A percentile compares a stretch with the other conserved stretches of the same genome.
Conservation (phyloP, 2,797 vertebrate genomes). For the Ara ararauna region DNA sequence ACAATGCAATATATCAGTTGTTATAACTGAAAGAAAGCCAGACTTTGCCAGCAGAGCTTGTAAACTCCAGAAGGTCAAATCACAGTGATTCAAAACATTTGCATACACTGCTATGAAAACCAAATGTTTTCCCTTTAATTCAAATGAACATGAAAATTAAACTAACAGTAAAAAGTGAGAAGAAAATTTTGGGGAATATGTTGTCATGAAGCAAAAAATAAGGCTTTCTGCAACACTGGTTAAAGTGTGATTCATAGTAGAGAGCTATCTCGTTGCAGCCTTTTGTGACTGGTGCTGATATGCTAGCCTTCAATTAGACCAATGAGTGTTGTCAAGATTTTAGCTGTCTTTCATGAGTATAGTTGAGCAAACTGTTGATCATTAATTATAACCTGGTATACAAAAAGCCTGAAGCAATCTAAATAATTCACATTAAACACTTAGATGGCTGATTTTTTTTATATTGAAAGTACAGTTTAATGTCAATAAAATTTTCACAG, state of each 20-base stretch:
- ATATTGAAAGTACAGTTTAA: background rate
- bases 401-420: background rate
- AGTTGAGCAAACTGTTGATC: background rate
- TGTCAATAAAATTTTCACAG: background rate
- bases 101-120: slow-evolving; percentile 47
- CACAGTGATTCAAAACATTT: slow-evolving; percentile 63
- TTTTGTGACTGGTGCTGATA: background rate
- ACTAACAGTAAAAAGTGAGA: slow-evolving; percentile 40
- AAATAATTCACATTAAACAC: background rate
- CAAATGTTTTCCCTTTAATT: slow-evolving; percentile 58
- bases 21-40: slow-evolving; percentile 48
- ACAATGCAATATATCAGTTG: slow-evolving; percentile 15
- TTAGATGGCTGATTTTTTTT: background rate
- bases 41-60: slow-evolving; percentile 57
- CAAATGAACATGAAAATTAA: slow-evolving; percentile 44
- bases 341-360: background rate
- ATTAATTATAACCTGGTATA: background rate
- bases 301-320: background rate
- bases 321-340: background rate
- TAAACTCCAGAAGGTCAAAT: slow-evolving; percentile 62
- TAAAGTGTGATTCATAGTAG: background rate
- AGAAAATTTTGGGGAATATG: slow-evolving; percentile 6
- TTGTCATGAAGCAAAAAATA: slow-evolving; percentile 21
- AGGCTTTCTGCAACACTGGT: background rate
- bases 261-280: background rate